These are phyloP conservation scores for Aegypius monachus DNA, from an alignment of 2,113 vertebrate species.

Conservation along the genomic window DNA sequence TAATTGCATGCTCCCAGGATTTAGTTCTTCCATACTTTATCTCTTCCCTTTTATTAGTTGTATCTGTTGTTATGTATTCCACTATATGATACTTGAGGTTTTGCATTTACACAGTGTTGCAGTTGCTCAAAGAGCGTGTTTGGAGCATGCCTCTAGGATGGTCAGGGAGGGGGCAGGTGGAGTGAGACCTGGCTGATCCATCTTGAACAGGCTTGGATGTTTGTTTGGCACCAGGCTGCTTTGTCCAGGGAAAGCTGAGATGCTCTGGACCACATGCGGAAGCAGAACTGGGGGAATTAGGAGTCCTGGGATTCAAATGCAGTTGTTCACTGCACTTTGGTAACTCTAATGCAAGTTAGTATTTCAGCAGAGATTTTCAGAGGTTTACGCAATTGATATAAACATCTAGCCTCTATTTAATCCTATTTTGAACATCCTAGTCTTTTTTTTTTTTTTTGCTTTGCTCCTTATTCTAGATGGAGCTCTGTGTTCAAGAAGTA, in stretches of 20 bases:
- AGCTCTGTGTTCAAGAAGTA: neutral
- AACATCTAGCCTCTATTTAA: neutral
- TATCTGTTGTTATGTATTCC: neutral
- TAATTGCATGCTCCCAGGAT: neutral
- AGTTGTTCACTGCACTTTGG: neutral
- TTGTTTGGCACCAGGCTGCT: neutral
- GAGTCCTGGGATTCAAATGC: neutral
- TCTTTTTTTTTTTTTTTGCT: neutral
- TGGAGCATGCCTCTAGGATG: neutral
- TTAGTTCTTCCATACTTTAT: neutral
- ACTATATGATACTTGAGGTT: fast-evolving
- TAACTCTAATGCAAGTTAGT: neutral
- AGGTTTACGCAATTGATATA: neutral
- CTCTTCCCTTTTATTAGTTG: neutral
- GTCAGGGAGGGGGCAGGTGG: neutral
- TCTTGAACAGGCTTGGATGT: neutral
- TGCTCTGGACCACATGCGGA: fast-evolving
- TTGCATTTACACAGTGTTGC: neutral
- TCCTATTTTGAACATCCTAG: neutral
- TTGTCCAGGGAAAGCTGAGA: neutral
- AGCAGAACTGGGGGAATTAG: neutral
- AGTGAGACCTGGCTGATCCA: neutral
- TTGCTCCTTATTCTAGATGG: neutral
- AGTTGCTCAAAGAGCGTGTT: neutral
- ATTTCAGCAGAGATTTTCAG: neutral